Conservation (phyloP, 2,113 vertebrate species). For the Cinclus cinclus region DNA sequence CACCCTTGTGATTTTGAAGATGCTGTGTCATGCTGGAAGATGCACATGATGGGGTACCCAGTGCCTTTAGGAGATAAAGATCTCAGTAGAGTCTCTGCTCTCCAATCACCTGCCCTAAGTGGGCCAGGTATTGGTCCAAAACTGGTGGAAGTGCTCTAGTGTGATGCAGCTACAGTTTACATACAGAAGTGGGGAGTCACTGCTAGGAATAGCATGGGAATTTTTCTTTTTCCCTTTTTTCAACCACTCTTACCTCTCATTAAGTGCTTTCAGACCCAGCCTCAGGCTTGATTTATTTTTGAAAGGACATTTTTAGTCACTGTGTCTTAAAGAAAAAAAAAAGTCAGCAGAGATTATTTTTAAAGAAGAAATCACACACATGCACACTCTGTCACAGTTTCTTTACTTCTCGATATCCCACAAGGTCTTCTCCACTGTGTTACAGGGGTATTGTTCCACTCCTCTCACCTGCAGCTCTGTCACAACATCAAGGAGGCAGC, state of each 20-base stretch:
- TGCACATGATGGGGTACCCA: not conserved
- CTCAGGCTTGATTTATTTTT: slow-evolving; percentile 32
- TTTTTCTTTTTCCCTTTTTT: not conserved
- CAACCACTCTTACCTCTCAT: not conserved
- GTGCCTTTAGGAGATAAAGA: not conserved
- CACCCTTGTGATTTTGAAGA: not conserved
- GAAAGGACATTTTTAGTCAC: slow-evolving; percentile 21
- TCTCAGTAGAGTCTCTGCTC: not conserved
- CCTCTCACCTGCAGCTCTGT: not conserved
- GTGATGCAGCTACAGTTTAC: not conserved
- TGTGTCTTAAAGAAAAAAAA: not conserved
- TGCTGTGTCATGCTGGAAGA: not conserved
- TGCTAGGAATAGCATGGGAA: not conserved
- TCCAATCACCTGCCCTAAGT: not conserved
- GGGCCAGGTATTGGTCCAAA: not conserved
- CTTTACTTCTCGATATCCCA: not conserved
- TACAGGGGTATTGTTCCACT: accelerated
- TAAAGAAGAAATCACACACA: not conserved
- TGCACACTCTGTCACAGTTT: not conserved
- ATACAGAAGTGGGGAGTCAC: not conserved
- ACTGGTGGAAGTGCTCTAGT: not conserved
- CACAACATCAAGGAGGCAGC: not conserved
- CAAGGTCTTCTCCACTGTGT: not conserved
- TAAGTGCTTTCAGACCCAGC: slow-evolving; percentile 15
- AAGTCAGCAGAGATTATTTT: not conserved